Evolutionary conservation across 2,797 vertebrate genomes (phyloP), one percentile per base, ranked within the genome.

Genomic region (Clarias laeviceps): DNA sequence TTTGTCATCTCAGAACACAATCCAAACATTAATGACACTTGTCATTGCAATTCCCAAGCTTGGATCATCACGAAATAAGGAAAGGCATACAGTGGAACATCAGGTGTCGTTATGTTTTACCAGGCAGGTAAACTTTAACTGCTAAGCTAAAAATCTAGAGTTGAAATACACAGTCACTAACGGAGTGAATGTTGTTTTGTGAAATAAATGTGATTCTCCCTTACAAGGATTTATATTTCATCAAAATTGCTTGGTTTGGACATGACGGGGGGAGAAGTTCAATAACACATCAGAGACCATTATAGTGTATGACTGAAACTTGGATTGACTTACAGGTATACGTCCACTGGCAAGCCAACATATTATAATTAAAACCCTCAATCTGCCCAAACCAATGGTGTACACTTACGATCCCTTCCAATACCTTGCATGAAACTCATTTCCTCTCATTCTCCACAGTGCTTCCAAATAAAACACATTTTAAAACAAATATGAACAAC

Each of bases 401-500:
- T 32, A 45, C 61, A 64, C 32, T 32, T 50, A 59, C 15, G 20
- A 82, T 76, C n/a, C 61, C 69, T 73, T 20, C 69, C 73, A 65
- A 50, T 62, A 29, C 27, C 80, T 84, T 56, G 61, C 82, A 70
- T 82, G 78, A 11, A 62, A 80, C 61, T 69, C 22, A 70, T 56
- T 34, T 82, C 57, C 90, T 91, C 90, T 89, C 89, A 88, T 91
- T 89, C 84, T 87, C 90, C 86, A 90, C 87, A 92, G 89, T 91
- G 82, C 91, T 87, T 89, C 90, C 90, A 92, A 89, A 88, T 72
- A 81, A 88, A 88, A 91, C 87, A 91, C 86, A 89, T 80, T 87
- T 91, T 24, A 85, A 83, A 84, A 90, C 90, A 88, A 92, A 92
- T 90, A 90, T 91, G 91, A 90, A 91, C 86, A 59, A 68, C 65